A percentile compares a stretch with the other conserved stretches of the same genome.
These are phyloP conservation scores for Sebastes glaucus DNA, from an alignment of 2,797 vertebrate species.

Conservation along the genomic window DNA sequence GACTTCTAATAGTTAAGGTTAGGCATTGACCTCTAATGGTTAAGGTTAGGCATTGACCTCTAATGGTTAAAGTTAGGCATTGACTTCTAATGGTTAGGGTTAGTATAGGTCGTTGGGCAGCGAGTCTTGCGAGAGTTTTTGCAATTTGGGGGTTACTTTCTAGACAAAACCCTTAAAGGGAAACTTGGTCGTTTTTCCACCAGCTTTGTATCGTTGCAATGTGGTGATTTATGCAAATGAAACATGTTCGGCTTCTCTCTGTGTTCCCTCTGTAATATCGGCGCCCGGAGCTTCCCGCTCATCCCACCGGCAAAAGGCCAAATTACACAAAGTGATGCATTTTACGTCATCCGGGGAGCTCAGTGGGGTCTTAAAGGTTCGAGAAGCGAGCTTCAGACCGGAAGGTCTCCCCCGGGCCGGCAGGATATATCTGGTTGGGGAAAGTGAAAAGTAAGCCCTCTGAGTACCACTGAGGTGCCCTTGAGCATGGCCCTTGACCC, in stretches of 20 bases:
- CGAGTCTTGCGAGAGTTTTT: no score
- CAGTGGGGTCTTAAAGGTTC: not conserved
- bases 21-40: no score
- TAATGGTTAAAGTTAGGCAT: no score
- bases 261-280: not conserved
- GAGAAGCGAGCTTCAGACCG: not conserved
- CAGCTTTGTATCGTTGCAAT: not conserved
- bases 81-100: no score
- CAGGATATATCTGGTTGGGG: not conserved
- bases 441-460: not conserved
- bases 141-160: no score
- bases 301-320: not conserved
- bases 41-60: no score
- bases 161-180: no score
- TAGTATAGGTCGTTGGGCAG: no score
- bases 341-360: no score
- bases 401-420: not conserved
- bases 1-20: no score
- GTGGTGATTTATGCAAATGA: not conserved
- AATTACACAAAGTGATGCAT: no score
- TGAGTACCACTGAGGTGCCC: no score
- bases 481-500: not conserved
- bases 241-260: not conserved
- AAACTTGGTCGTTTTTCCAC: not conserved
- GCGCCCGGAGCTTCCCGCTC: not conserved